Evolutionary conservation across 30 jellyfish, hydroid and myxozoan genomes (phyloP), one percentile per base, ranked within the genome.

Genomic region (Pelagia noctiluca): DNA sequence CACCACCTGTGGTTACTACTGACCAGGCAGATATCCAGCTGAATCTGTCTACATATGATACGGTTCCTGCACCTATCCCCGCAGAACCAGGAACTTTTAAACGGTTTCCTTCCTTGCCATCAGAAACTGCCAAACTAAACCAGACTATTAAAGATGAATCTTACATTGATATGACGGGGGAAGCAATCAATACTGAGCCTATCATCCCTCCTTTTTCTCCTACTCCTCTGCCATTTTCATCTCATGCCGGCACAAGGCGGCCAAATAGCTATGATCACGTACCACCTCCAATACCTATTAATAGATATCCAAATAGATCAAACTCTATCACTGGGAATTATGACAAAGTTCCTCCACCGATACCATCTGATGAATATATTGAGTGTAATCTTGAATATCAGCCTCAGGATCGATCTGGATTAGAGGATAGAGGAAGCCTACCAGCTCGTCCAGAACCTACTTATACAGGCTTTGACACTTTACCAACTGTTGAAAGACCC

Each of bases 391-490:
- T 71, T 7, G 22, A 70, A 2, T 42, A 35, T 34, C 47, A 42
- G 24, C 82, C 82, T 11, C 22, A 19, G 1, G 21, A 42, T 26
- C 29, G 10, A 2, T 30, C 48, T 70, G 1, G 21, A 30, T 2
- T 46, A 3, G 28, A 2, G 3, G 24, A 69, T 2, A 30, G 35
- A 69, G 7, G 12, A 37, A 42, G 24, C 16, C 68, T 53, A 2
- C 95, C 95, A 18, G 89, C 96, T 18, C 60, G 75, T 12, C 95
- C 95, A 1, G 89, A 72, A 50, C 84, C 47, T 19, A 84, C 95
- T 0, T 84, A 84, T 62, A 37, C 80, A 25, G 95, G 88, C 33
- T 73, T 69, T 63, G 95, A 84, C 25, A 64, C 38, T 10, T 32
- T 84, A 35, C 95, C 95, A 2, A 30, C 50, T 2, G 84, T 28